Evolutionary conservation across 2,888 invertebrate genomes (phyloP), one percentile per base, ranked within the genome.

Genomic region (Parascotia fuliginaria): DNA sequence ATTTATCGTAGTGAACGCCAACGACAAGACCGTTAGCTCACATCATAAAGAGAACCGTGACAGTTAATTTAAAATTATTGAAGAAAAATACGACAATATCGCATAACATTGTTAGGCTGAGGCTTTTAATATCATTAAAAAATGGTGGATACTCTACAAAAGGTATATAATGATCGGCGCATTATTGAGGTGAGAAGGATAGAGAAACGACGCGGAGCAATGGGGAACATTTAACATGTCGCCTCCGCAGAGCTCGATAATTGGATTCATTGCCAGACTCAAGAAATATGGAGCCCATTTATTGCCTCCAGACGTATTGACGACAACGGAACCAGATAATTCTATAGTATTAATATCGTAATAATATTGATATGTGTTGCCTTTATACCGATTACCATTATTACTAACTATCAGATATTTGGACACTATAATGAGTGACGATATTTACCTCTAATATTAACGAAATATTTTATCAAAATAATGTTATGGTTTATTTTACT

Each of bases 181-280:
- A 65, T 73, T 77, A 74, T 70, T 56, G 75, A 71, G 66, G 41
- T 62, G 73, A 70, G 65, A 36, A 29, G 52, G 59, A 64, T 63
- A 65, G 65, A 68, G 67, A 60, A 64, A 22, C 62, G 63, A 59
- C 52, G 65, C 59, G 62, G 64, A 75, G 77, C 81, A 81, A 81
- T 81, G 81, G 78, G 67, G 73, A 73, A 78, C 84, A 87, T 88
- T 87, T 82, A 87, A 85, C 86, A 87, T 81, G 82, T 87, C 87
- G 78, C 74, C 79, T 75, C 70, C 68, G 74, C 76, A 80, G 75
- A 80, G 75, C 73, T 69, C 84, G 80, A 85, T 89, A 87, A 88
- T 89, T 88, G 87, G 88, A 86, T 87, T 87, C 87, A 88, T 86
- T 87, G 87, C 86, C 73, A 71, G 75, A 70, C 54, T 64, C 55